Conservation (phyloP, 2,797 vertebrate genomes). For the Miichthys miiuy region DNA sequence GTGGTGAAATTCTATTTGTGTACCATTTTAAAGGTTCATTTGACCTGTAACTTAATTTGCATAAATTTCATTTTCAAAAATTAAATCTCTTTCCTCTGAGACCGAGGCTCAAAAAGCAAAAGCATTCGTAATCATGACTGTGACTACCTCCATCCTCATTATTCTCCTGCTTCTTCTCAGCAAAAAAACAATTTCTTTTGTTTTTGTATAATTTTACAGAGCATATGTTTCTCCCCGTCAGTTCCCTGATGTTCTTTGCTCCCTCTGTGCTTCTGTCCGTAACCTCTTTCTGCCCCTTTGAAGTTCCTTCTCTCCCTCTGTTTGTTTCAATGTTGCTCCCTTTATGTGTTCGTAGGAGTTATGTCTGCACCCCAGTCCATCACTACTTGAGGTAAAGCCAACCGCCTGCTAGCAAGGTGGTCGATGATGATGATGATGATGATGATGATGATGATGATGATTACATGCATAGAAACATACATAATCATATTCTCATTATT, state of each 20-base stretch:
- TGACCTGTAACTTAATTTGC: neutral
- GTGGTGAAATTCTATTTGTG: neutral
- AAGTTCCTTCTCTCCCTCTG: slow-evolving; percentile 56
- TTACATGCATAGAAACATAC: slow-evolving; percentile 39
- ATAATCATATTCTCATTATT: slow-evolving; percentile 57
- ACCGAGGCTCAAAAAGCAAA: neutral
- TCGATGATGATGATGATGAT: slow-evolving; percentile 45
- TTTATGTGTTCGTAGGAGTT: slow-evolving; percentile 84
- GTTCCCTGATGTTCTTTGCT: slow-evolving; percentile 28
- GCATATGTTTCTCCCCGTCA: slow-evolving; percentile 24
- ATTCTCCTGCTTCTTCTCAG: slow-evolving; percentile 15
- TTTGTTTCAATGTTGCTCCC: slow-evolving; percentile 79
- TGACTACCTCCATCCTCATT: slow-evolving; percentile 7
- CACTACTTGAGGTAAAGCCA: slow-evolving; percentile 85
- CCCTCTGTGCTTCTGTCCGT: slow-evolving; percentile 56
- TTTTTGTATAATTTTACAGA: slow-evolving; percentile 47
- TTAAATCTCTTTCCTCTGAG: neutral
- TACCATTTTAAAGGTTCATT: neutral
- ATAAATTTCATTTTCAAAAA: neutral
- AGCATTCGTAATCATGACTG: neutral
- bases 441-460: slow-evolving; percentile 45
- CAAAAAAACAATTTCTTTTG: slow-evolving; percentile 36
- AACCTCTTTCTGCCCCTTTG: slow-evolving; percentile 56
- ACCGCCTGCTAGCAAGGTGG: slow-evolving; percentile 55
- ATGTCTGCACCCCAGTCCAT: slow-evolving; percentile 85